Base-by-base conservation (phyloP, 2,113 vertebrate genomes). In the Gopherus flavomarginatus region DNA sequence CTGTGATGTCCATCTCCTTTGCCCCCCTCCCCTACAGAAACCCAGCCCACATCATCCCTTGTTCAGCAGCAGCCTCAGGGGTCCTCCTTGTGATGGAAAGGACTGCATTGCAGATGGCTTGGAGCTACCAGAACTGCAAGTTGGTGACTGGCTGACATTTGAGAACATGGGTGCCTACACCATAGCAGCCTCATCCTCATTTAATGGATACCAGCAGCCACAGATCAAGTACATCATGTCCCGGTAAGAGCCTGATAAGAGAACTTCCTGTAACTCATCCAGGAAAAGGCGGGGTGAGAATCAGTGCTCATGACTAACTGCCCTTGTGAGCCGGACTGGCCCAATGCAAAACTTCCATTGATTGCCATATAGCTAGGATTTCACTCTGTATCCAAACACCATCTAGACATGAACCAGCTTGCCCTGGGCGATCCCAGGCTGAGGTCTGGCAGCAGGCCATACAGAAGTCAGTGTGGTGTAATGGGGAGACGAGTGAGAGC, bases 111-210 rank as follows among this genome's bases (percentile, higher is more conserved):
- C 97, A 0, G 98, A 98, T 0, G 86, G 98, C 72, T 89, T 98
- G 83, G 72, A 94, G 92, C 98, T 98, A 85, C 98, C 98, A 0
- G 94, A 96, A 90, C 98, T 98, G 92, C 97, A 97, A 0, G 69
- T 97, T 0, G 98, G 98, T 52, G 98, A 99, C 94, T 99, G 98
- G 98, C 97, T 99, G 90, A 22, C 98, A 17, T 98, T 99, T 42
- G 91, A 98, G 82, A 96, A 98, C 94, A 98, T 98, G 98, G 98
- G 98, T 1, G 98, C 98, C 90, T 98, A 99, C 97, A 97, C 57
- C 22, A 26, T 97, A 14, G 5, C 96, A 0, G 4, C 56, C 1
- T 53, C 96, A 0, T 22, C 96, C 24, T 90, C 7, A 12, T 90
- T 85, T 0, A 22, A 57, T 2, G 94, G 8, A 0, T 16, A 52